These are phyloP conservation scores for Rachycentron canadum DNA, from an alignment of 2,797 vertebrate genomes.

Conservation along the genomic window DNA sequence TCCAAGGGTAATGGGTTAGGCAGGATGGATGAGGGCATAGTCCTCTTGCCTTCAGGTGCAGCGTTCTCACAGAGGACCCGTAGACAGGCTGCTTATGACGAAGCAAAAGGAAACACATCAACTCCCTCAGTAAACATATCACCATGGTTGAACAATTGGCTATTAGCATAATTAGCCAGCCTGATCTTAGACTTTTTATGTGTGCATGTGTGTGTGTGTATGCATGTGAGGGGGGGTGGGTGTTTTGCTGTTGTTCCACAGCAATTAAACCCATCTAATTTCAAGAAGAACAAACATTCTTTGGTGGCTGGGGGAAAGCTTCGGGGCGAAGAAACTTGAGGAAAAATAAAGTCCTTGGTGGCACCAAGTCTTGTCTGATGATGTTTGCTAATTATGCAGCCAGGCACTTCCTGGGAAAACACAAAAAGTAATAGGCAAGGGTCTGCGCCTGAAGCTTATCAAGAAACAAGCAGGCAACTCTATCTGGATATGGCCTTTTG, in stretches of 20 bases:
- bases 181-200: constrained; percentile 90
- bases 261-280: constrained; percentile 99
- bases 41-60: constrained; percentile 92
- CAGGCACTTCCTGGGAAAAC: constrained; percentile 89
- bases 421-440: constrained; percentile 90
- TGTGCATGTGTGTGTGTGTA: constrained; percentile 53
- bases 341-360: constrained; percentile 88
- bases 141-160: constrained; percentile 94
- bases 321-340: constrained; percentile 93
- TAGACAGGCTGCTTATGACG: constrained; percentile 94
- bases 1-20: constrained; percentile 92
- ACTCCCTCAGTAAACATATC: constrained; percentile 98
- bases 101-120: constrained; percentile 95
- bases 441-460: constrained; percentile 96
- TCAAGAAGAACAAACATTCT: constrained; percentile 99
- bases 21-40: constrained; percentile 92
- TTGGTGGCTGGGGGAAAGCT: constrained; percentile 94
- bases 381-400: constrained; percentile 98
- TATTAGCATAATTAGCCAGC: constrained; percentile 99
- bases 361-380: constrained; percentile 94
- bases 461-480: constrained; percentile 90
- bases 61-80: constrained; percentile 85
- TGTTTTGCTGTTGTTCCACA: constrained; percentile 91
- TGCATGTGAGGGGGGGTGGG: constrained; percentile 59
- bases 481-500: constrained; percentile 88